These are phyloP conservation scores for Coryphaenoides rupestris DNA, from an alignment of 2,113 vertebrate species.

Conservation along the genomic window DNA sequence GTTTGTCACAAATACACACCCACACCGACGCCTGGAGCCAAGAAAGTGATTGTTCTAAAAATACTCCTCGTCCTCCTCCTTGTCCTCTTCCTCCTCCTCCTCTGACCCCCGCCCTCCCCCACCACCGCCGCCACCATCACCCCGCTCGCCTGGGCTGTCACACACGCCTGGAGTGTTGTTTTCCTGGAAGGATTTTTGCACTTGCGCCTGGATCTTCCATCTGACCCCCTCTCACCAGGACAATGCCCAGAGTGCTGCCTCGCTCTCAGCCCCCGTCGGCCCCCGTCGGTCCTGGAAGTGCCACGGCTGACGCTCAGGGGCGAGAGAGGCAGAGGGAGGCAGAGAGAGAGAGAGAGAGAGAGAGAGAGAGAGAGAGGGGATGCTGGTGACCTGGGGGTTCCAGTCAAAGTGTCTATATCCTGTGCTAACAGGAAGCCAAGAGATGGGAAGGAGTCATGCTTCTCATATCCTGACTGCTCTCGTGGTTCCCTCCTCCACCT, in stretches of 20 bases:
- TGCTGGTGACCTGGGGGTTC: constrained; percentile 44
- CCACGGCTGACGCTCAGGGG: constrained; percentile 25
- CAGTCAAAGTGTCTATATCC: constrained; percentile 66
- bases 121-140: constrained; percentile 19
- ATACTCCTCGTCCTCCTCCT: constrained; percentile 53
- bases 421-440: constrained; percentile 72
- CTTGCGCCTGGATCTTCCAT: constrained; percentile 49
- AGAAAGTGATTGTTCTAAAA: constrained; percentile 61
- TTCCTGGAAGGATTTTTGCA: constrained; percentile 70
- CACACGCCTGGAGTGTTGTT: constrained; percentile 64
- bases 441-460: constrained; percentile 67
- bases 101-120: constrained; percentile 3
- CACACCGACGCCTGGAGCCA: constrained; percentile 32
- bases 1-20: not conserved
- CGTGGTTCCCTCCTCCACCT: constrained; percentile 3
- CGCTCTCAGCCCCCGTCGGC: constrained; percentile 40
- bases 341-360: constrained; percentile 23
- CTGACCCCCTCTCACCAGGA: constrained; percentile 51
- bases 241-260: constrained; percentile 58
- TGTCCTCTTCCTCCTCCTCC: constrained; percentile 5
- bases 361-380: not conserved
- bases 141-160: constrained; percentile 42
- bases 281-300: constrained; percentile 61
- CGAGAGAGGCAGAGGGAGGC: constrained; percentile 10
- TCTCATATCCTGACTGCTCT: constrained; percentile 61